phyloP scores from a whole-genome alignment of 2,113 vertebrate genomes.

The Tinamus guttatus region DNA sequence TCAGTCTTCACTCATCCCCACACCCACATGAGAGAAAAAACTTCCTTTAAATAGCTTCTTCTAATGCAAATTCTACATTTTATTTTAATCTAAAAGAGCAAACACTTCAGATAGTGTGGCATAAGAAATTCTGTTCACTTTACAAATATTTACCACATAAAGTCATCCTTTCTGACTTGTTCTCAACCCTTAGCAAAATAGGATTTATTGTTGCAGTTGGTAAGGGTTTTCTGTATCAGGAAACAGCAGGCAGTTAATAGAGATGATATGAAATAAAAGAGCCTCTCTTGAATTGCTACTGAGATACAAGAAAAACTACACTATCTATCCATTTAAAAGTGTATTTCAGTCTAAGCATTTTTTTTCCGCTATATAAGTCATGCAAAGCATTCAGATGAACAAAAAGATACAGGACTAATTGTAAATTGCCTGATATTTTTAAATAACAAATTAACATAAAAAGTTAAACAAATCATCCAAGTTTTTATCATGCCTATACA shows the following conservation, averaged over 20 bases:
- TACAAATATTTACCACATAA: neutral
- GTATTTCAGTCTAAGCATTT: neutral
- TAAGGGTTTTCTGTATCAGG: neutral
- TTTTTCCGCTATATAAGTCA: neutral
- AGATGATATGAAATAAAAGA: neutral
- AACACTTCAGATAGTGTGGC: neutral
- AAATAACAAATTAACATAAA: too few species aligned
- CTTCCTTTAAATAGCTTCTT: slow-evolving; percentile 36
- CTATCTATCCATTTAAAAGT: neutral
- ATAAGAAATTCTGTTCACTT: neutral
- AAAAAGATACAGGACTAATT: neutral
- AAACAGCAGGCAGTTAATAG: neutral
- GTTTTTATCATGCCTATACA: neutral
- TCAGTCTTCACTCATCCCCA: slow-evolving; percentile 10
- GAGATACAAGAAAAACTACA: neutral
- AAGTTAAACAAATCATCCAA: neutral
- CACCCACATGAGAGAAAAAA: neutral
- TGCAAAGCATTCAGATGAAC: neutral
- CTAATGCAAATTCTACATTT: neutral
- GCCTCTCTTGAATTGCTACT: neutral
- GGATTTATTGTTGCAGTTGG: neutral
- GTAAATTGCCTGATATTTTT: neutral
- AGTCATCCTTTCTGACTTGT: neutral
- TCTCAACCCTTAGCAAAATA: neutral
- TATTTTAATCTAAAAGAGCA: neutral